Conservation (phyloP, 2,888 invertebrate genomes). For the Eulithis prunata region DNA sequence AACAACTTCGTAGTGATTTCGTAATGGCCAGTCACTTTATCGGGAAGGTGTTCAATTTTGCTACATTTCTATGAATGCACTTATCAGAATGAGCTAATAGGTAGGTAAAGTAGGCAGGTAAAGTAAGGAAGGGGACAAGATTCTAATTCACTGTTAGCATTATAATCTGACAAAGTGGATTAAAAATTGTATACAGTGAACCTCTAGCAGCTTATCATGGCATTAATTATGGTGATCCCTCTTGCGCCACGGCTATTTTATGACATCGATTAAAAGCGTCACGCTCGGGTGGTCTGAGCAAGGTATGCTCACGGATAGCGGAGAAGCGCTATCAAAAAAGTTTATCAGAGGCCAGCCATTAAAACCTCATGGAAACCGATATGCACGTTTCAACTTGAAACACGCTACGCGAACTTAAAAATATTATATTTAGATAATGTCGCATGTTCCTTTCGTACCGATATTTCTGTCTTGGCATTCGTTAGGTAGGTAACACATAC, state of each 20-base stretch:
- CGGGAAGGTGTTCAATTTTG: slow-evolving; percentile 6
- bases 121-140: slow-evolving; percentile 24
- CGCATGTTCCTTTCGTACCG: slow-evolving; percentile 45
- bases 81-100: not conserved
- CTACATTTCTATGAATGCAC: slow-evolving; percentile 8
- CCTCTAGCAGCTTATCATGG: slow-evolving; percentile 63
- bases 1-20: slow-evolving; percentile 30
- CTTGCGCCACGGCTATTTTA: slow-evolving; percentile 76
- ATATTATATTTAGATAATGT: slow-evolving; percentile 48
- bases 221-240: slow-evolving; percentile 65
- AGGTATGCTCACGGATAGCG: slow-evolving; percentile 53
- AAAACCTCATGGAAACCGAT: slow-evolving; percentile 65
- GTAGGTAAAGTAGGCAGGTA: not conserved
- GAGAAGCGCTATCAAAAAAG: slow-evolving; percentile 57
- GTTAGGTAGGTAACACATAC: slow-evolving; percentile 48
- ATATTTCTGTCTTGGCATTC: slow-evolving; percentile 63
- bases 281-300: slow-evolving; percentile 71
- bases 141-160: slow-evolving; percentile 29
- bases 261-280: slow-evolving; percentile 60
- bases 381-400: slow-evolving; percentile 51
- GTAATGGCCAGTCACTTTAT: slow-evolving; percentile 21
- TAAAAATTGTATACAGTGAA: slow-evolving; percentile 56
- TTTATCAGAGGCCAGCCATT: slow-evolving; percentile 70
- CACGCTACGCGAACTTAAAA: slow-evolving; percentile 40
- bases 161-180: slow-evolving; percentile 48